Conservation (phyloP, 2,888 invertebrate genomes). For the Eurois occulta region DNA sequence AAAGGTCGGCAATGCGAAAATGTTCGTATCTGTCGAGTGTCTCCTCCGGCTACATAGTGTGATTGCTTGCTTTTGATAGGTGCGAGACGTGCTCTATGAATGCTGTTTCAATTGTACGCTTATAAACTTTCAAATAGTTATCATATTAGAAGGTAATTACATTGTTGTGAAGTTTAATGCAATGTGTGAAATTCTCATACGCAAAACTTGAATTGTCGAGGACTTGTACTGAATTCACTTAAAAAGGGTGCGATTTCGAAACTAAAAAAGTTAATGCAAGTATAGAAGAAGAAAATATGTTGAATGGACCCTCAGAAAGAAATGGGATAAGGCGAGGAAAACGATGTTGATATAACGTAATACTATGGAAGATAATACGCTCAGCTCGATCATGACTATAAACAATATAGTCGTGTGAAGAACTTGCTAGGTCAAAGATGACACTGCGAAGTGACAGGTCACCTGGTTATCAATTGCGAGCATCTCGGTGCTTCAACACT, state of each 20-base stretch:
- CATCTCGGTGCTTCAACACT: constrained; percentile 17
- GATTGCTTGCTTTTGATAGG: constrained; percentile 36
- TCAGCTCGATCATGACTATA: not conserved
- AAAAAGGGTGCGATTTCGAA: not conserved
- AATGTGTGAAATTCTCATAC: not conserved
- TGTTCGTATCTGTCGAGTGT: constrained; percentile 45
- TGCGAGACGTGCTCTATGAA: constrained; percentile 10
- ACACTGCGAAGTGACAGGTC: constrained; percentile 19
- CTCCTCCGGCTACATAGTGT: constrained; percentile 11
- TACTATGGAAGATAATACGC: not conserved
- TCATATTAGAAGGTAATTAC: constrained; percentile 21
- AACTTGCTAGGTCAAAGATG: constrained; percentile 17
- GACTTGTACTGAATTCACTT: not conserved
- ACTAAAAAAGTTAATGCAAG: not conserved
- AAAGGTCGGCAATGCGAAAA: constrained; percentile 66
- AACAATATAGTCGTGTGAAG: constrained; percentile 17
- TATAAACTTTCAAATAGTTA: constrained; percentile 40
- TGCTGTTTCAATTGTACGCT: constrained; percentile 22
- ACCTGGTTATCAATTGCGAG: constrained; percentile 18
- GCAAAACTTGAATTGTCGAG: not conserved
- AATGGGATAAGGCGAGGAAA: not conserved
- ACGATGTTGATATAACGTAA: not conserved
- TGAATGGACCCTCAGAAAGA: not conserved
- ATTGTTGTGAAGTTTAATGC: not conserved
- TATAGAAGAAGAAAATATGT: not conserved